Evolutionary conservation across 2,797 vertebrate genomes (phyloP).

Genomic region (Lates japonicus): DNA sequence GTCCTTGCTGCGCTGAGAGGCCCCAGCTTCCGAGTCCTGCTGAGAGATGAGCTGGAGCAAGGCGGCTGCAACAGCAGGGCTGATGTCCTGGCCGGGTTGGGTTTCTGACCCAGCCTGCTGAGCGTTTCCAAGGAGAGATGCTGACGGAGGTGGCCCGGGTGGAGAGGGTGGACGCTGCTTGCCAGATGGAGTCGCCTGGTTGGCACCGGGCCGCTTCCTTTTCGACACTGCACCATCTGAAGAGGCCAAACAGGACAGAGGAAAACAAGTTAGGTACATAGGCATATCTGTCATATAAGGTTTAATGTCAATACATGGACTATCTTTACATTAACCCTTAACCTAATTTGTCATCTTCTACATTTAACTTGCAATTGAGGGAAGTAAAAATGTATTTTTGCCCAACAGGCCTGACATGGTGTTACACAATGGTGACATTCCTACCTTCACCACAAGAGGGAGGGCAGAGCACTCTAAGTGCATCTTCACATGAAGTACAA

Average conservation of each 20-base stretch:
- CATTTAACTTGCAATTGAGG: background rate
- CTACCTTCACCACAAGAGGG: conserved; percentile 76
- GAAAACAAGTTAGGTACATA: conserved; percentile 38
- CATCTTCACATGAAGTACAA: background rate
- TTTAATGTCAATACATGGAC: background rate
- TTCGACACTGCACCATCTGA: conserved; percentile 86
- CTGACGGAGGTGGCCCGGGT: conserved; percentile 88
- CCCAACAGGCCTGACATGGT: background rate
- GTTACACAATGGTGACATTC: conserved; percentile 39
- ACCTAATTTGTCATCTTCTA: background rate
- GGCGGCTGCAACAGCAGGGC: conserved; percentile 91
- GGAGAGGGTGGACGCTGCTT: conserved; percentile 92
- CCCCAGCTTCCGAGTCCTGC: conserved; percentile 86
- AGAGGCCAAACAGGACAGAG: conserved; percentile 52
- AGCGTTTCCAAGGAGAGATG: conserved; percentile 68
- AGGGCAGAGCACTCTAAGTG: conserved; percentile 25
- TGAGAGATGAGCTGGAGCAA: conserved; percentile 94
- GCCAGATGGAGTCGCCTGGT: conserved; percentile 86
- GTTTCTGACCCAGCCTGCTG: conserved; percentile 74
- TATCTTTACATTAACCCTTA: background rate
- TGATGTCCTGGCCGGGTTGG: conserved; percentile 86
- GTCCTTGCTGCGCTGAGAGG: conserved; percentile 68
- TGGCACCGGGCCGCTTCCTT: conserved; percentile 82
- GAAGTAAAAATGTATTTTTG: background rate
- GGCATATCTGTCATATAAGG: accelerated